These are phyloP conservation scores for Brachyptera putata DNA, from an alignment of 2,888 invertebrate genomes.

Conservation along the genomic window DNA sequence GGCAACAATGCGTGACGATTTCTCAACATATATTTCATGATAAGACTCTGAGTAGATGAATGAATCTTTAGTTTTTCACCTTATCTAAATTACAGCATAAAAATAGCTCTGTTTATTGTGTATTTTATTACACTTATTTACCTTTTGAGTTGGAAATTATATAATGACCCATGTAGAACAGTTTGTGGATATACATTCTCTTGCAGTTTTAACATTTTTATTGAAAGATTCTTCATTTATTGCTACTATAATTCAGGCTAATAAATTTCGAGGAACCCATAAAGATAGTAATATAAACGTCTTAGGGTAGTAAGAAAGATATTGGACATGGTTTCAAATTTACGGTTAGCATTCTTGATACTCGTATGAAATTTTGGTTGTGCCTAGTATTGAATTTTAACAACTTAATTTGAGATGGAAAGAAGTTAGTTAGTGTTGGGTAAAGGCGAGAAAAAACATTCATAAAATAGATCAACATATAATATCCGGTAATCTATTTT, in stretches of 20 bases:
- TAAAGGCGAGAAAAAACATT: too few species aligned
- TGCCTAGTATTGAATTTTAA: too few species aligned
- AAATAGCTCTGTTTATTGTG: neutral
- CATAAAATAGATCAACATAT: too few species aligned
- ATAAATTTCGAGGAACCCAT: neutral
- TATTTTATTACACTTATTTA: slow-evolving; percentile 6
- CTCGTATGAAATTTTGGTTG: too few species aligned
- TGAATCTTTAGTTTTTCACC: neutral
- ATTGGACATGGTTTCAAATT: too few species aligned
- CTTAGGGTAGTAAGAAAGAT: too few species aligned
- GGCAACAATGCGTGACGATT: slow-evolving; percentile 1
- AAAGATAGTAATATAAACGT: neutral
- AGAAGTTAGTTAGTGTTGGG: too few species aligned
- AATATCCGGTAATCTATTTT: too few species aligned
- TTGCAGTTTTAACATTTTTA: neutral
- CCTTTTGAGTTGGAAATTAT: neutral
- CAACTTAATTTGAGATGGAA: too few species aligned
- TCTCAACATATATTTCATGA: neutral
- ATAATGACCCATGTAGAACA: too few species aligned
- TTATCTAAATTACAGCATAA: slow-evolving; percentile 6
- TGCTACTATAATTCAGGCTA: neutral
- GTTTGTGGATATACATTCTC: too few species aligned
- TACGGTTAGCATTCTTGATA: too few species aligned
- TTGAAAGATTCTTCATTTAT: neutral
- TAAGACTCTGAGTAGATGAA: neutral